Base-by-base conservation (phyloP, 92 coral and sea anemone genomes). In the Palythoa grandis region DNA sequence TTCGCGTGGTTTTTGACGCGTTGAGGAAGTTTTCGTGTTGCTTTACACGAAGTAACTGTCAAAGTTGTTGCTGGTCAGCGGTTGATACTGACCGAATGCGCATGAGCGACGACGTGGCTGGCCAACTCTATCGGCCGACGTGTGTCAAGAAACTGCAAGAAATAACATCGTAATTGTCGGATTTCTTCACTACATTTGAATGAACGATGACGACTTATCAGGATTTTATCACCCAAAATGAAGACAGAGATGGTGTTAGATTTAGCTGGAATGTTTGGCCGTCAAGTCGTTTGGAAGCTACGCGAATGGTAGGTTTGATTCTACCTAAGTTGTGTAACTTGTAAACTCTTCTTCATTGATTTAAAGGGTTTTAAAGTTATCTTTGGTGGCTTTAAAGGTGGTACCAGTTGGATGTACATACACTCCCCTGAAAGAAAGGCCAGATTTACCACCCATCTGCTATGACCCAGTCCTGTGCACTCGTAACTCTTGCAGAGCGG, bases 231-330 rank as follows among this genome's bases (percentile, higher is more conserved):
- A 95, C 92, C 77, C 98, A 96, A 87, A 96, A 95, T 82, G 98
- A 96, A 87, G 98, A 96, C 84, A 91, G 98, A 74, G 98, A 96
- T 89, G 98, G 98, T 79, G 95, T 96, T 56, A 91, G 98, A 71
- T 96, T 96, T 86, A 95, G 98, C 87, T 96, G 98, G 98, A 96
- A 96, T 84, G 98, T 96, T 29, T 96, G 98, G 98, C 98, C 98
- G 29, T 96, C 98, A 13, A 96, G 98, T 80, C 95, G 98, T n/a
- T 89, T 96, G 68, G 98, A 96, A 91, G 98, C 98, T 14, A 96
- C 98, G 29, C 91, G 98, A 88, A 96, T 96, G 98, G 98, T 95
- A 78, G 93, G 19, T 3, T 48, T 38, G 16, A 29, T 13, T 67
- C 48, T 40, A 40, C 56, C 43, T 25, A 20, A 73, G 11, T 52